Percentiles rank a stretch among this genome's conserved stretches.
These are phyloP conservation scores for Bufo bufo DNA, from an alignment of 2,113 vertebrate species.

Conservation along the genomic window DNA sequence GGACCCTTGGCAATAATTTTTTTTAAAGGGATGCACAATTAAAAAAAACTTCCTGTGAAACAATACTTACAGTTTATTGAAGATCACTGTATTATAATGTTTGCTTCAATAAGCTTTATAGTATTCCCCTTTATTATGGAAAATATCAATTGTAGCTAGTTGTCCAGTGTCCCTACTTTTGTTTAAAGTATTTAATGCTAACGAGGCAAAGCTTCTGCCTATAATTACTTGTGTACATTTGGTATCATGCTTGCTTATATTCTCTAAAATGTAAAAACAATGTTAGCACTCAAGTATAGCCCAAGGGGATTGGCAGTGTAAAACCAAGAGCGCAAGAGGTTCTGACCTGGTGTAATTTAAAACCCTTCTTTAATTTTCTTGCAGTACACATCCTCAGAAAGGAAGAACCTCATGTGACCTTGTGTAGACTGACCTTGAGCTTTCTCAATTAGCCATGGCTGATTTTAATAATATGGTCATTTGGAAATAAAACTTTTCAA, in stretches of 20 bases:
- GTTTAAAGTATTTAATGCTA: background rate
- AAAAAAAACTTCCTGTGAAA: background rate
- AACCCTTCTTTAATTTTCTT: conserved; percentile 1
- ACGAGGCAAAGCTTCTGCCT: background rate
- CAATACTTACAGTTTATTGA: background rate
- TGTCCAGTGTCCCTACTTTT: background rate
- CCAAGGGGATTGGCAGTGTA: conserved; percentile 17
- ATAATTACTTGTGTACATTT: conserved; percentile 13
- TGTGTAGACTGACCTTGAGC: background rate
- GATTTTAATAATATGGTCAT: conserved; percentile 47
- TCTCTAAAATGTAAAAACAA: conserved; percentile 23
- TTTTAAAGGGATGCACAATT: background rate
- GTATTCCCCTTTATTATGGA: background rate
- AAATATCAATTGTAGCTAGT: background rate
- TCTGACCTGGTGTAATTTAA: conserved; percentile 10
- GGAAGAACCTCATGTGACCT: conserved; percentile 38
- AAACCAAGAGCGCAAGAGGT: conserved; percentile 7
- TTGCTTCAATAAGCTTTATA: background rate
- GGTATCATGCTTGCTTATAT: conserved; percentile 29
- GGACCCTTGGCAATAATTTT: background rate
- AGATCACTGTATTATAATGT: background rate
- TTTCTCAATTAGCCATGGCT: conserved; percentile 31
- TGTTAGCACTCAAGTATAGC: background rate
- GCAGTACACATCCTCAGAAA: conserved; percentile 24
- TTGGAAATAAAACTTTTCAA: conserved; percentile 29